phyloP scores from a whole-genome alignment of 2,113 vertebrate genomes.

The Marmota monax region DNA sequence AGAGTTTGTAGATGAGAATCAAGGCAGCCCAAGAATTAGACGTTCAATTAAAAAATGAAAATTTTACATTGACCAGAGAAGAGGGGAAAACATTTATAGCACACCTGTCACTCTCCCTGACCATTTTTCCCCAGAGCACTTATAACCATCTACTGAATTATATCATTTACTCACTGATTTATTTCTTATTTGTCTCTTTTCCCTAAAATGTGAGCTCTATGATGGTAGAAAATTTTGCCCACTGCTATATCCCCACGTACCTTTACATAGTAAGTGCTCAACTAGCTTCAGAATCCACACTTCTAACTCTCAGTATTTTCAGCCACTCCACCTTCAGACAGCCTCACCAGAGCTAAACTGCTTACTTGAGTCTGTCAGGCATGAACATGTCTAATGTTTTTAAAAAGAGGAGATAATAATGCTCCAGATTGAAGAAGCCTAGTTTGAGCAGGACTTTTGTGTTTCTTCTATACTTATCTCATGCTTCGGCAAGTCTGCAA shows the following conservation, averaged over 20 bases:
- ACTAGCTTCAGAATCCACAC: neutral
- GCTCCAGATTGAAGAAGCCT: neutral
- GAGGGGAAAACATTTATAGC: neutral
- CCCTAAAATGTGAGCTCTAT: neutral
- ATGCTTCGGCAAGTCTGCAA: neutral
- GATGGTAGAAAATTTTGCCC: neutral
- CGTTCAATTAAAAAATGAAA: neutral
- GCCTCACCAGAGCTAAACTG: neutral
- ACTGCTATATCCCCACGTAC: neutral
- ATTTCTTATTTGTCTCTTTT: constrained; percentile 20
- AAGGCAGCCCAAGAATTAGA: neutral
- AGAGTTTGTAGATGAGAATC: neutral
- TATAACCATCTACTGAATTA: neutral
- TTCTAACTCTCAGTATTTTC: neutral
- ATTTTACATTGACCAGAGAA: neutral
- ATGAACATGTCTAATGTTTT: neutral
- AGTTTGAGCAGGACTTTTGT: neutral
- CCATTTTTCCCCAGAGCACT: neutral
- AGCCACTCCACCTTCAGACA: neutral
- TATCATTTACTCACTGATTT: neutral
- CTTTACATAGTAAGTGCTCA: neutral
- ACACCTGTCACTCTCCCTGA: neutral
- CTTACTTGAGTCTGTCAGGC: neutral
- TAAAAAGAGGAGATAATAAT: neutral
- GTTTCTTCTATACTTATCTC: neutral